Evolutionary conservation across 1,140 invertebrate genomes (phyloP).

Genomic region (Phocides pigmalion): DNA sequence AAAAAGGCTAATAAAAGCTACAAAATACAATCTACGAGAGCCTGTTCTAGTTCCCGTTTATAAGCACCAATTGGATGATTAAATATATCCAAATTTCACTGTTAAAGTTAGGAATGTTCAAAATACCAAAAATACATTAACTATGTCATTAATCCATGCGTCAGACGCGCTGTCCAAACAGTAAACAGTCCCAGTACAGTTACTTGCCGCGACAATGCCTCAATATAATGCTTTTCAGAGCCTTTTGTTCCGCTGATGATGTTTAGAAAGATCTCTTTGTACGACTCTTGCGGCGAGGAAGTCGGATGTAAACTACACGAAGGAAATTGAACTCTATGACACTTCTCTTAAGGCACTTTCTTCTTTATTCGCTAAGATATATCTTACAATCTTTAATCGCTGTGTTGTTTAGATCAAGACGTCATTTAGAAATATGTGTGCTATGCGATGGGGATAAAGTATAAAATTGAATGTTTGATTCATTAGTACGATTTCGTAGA

Average conservation of each 20-base stretch:
- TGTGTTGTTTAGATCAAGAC: conserved; percentile 14
- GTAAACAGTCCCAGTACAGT: conserved; percentile 55
- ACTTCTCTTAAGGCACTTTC: conserved; percentile 18
- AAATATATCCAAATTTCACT: too few species aligned
- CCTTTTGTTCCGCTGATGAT: conserved; percentile 47
- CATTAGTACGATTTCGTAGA: conserved; percentile 32
- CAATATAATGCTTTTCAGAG: conserved; percentile 57
- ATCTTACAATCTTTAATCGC: conserved; percentile 34
- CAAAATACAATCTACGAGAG: too few species aligned
- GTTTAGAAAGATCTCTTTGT: conserved; percentile 58
- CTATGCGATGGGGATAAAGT: conserved; percentile 25
- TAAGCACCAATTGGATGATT: too few species aligned
- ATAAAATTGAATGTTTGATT: conserved; percentile 35
- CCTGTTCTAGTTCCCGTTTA: too few species aligned
- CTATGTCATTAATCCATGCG: conserved; percentile 57
- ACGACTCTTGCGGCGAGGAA: conserved; percentile 23
- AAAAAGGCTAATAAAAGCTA: too few species aligned
- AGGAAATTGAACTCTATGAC: not conserved
- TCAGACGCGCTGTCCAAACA: conserved; percentile 59
- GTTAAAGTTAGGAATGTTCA: not conserved
- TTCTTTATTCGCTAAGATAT: conserved; percentile 19
- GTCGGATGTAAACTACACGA: not conserved
- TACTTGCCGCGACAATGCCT: conserved; percentile 47
- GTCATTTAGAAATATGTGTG: conserved; percentile 4
- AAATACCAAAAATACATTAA: not conserved